Base-by-base conservation (phyloP, 2,113 vertebrate genomes). In the Dendropsophus ebraccatus region DNA sequence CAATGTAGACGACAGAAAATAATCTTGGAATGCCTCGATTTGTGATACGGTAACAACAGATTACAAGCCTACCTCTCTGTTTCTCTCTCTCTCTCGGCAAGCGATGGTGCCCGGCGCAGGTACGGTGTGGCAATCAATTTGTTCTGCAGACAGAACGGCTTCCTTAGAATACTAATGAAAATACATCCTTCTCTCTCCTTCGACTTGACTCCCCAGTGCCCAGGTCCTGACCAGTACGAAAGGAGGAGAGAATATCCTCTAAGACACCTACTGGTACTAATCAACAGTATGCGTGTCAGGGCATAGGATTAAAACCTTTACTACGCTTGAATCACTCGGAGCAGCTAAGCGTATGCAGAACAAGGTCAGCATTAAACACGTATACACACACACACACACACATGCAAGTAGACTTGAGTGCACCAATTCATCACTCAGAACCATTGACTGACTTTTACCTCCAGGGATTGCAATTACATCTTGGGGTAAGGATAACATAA, bases 81-180 rank as follows among this genome's bases (percentile, higher is more conserved):
- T 96, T 96, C 95, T 96, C 94, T 95, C 49, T 95, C 95, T 96
- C 96, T 96, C 95, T 95, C 93, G 95, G 95, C 95, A 92, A 95
- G 96, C 96, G 93, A 94, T 93, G 94, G 94, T 96, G 96, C 96
- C 95, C 96, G 96, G 96, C 95, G 95, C 95, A 97, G 96, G 96
- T 97, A 97, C 94, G 96, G 94, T 94, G 95, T 95, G 96, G 95
- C 95, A 96, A 98, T 98, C 96, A 98, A 97, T 98, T 96, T 97
- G 96, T 96, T 96, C 96, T 95, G 95, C 96, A 96, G 96, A 96
- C 96, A 96, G 94, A 90, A 95, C 92, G 62, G 91, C 96, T 96
- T 94, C 95, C 93, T 93, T 88, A 88, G 96, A 96, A 99, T 97
- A 96, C 96, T 97, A 97, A 98, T 97, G 93, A 94, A 94, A 93